Percentiles rank a stretch among this genome's conserved stretches.
These are phyloP conservation scores for Poecilus cupreus DNA, from an alignment of 2,888 invertebrate genomes.

Conservation along the genomic window DNA sequence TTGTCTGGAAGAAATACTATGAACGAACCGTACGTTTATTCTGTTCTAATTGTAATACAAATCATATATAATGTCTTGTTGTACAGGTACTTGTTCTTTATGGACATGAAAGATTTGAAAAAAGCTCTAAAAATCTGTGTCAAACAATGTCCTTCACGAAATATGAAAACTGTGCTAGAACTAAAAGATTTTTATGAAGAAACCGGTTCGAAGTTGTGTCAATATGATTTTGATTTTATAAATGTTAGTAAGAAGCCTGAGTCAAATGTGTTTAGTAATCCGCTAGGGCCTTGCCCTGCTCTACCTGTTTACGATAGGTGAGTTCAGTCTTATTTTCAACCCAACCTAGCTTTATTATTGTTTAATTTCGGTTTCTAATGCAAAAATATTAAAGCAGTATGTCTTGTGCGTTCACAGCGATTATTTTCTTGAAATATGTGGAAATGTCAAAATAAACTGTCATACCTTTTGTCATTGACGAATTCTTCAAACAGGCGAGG, in stretches of 20 bases:
- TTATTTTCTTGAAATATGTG: neutral
- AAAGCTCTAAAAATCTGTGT: slow-evolving; percentile 92
- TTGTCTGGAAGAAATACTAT: slow-evolving; percentile 88
- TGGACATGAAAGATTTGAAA: slow-evolving; percentile 85
- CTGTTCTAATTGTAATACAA: too few species aligned
- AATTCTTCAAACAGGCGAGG: too few species aligned
- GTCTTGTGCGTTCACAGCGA: neutral
- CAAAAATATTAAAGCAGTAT: neutral
- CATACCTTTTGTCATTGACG: too few species aligned
- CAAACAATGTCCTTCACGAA: slow-evolving; percentile 86
- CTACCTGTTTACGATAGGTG: slow-evolving; percentile 86
- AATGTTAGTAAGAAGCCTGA: slow-evolving; percentile 70
- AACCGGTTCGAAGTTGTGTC: slow-evolving; percentile 86
- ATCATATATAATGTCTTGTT: slow-evolving; percentile 55
- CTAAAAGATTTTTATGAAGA: slow-evolving; percentile 83
- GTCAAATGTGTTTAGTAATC: slow-evolving; percentile 70
- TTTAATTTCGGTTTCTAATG: too few species aligned
- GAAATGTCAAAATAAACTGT: too few species aligned
- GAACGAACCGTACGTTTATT: slow-evolving; percentile 78
- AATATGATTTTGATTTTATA: slow-evolving; percentile 80
- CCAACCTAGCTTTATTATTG: too few species aligned
- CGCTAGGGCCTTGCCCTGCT: slow-evolving; percentile 85
- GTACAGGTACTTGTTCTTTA: slow-evolving; percentile 85
- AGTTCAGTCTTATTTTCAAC: neutral
- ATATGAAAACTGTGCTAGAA: slow-evolving; percentile 79